phyloP scores from a whole-genome alignment of 2,113 vertebrate genomes.

The Amblyornis subalaris region DNA sequence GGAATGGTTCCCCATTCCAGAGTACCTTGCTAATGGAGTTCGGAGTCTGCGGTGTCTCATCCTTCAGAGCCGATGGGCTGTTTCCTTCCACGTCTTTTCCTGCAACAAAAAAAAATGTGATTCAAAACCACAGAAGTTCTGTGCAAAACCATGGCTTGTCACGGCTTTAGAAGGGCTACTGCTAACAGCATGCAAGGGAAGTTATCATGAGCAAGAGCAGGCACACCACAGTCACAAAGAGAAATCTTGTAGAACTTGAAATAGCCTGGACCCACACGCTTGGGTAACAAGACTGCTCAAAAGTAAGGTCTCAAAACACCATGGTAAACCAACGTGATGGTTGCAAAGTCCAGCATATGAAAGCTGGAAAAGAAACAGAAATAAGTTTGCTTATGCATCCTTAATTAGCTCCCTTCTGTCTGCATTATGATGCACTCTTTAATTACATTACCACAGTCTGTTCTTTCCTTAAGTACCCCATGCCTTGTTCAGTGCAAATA shows the following conservation, averaged over 20 bases:
- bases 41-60: slow-evolving; percentile 85
- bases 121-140: background rate
- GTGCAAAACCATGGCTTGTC: background rate
- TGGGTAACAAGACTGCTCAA: background rate
- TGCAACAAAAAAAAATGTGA: slow-evolving; percentile 60
- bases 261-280: background rate
- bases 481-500: slow-evolving; percentile 5
- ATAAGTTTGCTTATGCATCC: background rate
- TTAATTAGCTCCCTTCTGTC: background rate
- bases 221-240: background rate
- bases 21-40: slow-evolving; percentile 84
- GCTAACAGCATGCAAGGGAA: background rate
- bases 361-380: background rate
- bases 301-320: background rate
- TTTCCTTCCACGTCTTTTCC: slow-evolving; percentile 86
- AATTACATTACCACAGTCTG: slow-evolving; percentile 32
- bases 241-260: background rate
- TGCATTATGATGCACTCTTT: background rate
- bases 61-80: slow-evolving; percentile 69
- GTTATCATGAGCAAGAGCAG: background rate
- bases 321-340: background rate
- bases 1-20: background rate
- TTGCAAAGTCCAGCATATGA: background rate
- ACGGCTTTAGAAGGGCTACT: background rate
- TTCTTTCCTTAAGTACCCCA: background rate